These are phyloP conservation scores for Actias luna DNA, from an alignment of 2,888 invertebrate species.

Conservation along the genomic window DNA sequence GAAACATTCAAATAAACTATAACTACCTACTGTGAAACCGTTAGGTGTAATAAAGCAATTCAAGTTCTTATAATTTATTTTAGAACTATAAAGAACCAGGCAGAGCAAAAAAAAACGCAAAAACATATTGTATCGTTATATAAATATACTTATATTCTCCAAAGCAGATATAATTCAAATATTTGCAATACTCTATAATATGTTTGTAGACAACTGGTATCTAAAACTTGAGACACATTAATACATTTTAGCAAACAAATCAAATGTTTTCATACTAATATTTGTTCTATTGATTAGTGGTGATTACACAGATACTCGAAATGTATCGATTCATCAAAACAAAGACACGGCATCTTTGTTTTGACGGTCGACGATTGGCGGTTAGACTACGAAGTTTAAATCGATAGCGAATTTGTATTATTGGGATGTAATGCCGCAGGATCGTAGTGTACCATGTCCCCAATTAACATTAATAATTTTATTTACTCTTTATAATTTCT, in stretches of 20 bases:
- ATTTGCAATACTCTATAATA: conserved; percentile 12
- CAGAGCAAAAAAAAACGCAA: too few species aligned
- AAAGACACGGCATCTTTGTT: conserved; percentile 34
- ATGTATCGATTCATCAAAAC: conserved; percentile 64
- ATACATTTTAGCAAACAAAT: conserved; percentile 25
- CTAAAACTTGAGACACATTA: conserved; percentile 20
- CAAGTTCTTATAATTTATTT: too few species aligned
- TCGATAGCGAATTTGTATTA: conserved; percentile 40
- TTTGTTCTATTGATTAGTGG: conserved; percentile 55
- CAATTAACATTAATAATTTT: neutral
- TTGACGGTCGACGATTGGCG: conserved; percentile 34
- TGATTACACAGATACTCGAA: conserved; percentile 50
- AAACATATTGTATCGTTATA: neutral
- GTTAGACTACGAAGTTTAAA: conserved; percentile 48
- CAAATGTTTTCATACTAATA: conserved; percentile 43
- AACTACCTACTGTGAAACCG: too few species aligned
- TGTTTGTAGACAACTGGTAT: conserved; percentile 17
- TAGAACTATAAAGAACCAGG: too few species aligned
- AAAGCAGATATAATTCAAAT: conserved; percentile 4
- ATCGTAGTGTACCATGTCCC: neutral
- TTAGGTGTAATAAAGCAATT: too few species aligned
- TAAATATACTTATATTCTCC: neutral
- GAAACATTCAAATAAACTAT: too few species aligned
- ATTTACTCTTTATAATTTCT: neutral
- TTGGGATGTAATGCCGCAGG: neutral